These are phyloP conservation scores for Agapornis canus DNA, from an alignment of 2,797 vertebrate species.

Conservation along the genomic window DNA sequence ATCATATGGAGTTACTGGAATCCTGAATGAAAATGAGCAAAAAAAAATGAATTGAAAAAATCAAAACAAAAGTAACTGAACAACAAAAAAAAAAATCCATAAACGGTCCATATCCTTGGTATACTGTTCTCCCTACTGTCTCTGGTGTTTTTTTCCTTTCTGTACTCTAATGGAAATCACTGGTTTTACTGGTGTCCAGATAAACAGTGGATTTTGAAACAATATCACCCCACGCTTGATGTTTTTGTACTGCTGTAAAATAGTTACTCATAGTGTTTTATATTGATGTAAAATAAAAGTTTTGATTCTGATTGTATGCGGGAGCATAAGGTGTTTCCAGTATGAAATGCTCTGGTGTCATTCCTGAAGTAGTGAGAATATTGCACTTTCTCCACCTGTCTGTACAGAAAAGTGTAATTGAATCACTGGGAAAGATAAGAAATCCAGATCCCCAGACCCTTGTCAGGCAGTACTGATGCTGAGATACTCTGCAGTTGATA, in stretches of 20 bases:
- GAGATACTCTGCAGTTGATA: slow-evolving; percentile 10
- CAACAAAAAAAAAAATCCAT: background rate
- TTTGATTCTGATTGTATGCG: background rate
- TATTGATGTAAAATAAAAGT: background rate
- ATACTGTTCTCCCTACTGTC: background rate
- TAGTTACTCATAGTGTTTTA: background rate
- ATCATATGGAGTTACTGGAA: background rate
- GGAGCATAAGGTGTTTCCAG: background rate
- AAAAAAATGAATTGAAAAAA: background rate
- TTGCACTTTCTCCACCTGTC: background rate
- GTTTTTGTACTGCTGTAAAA: background rate
- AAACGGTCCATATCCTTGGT: background rate
- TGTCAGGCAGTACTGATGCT: background rate
- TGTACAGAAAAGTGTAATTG: background rate
- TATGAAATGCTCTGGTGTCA: background rate
- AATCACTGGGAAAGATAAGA: background rate
- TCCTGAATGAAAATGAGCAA: background rate
- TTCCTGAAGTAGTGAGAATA: background rate
- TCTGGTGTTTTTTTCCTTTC: background rate
- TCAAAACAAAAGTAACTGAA: background rate
- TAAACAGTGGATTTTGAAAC: background rate
- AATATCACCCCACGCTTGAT: background rate
- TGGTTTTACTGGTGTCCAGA: background rate
- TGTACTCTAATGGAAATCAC: background rate
- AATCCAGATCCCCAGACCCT: background rate